phyloP scores from a whole-genome alignment of 2,888 invertebrate species.

The Lordiphosa andalusiaca region DNA sequence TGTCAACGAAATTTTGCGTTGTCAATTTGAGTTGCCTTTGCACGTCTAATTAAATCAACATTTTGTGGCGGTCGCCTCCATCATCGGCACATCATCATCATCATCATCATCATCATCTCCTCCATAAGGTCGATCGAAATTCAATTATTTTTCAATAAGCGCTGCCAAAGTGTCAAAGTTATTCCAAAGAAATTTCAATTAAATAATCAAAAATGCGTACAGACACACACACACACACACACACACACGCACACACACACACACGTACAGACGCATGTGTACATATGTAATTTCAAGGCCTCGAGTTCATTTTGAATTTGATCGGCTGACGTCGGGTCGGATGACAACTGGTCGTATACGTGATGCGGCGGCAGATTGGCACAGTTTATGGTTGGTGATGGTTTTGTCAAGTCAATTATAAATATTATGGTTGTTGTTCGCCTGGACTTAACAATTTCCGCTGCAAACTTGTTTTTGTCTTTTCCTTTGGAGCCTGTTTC shows the following conservation, averaged over 20 bases:
- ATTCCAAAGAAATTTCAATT: conserved; percentile 48
- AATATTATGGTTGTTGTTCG: conserved; percentile 17
- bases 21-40: conserved; percentile 46
- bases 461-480: conserved; percentile 48
- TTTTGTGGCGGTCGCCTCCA: conserved; percentile 24
- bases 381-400: conserved; percentile 7
- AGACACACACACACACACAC: conserved; percentile 18
- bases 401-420: conserved; percentile 15
- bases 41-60: conserved; percentile 66
- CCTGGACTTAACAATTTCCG: conserved; percentile 57
- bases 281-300: conserved; percentile 13
- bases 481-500: conserved; percentile 12
- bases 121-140: conserved; percentile 33
- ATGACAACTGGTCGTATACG: background rate
- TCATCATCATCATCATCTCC: too few species aligned
- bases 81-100: background rate
- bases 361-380: background rate
- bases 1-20: conserved; percentile 34
- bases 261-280: conserved; percentile 32
- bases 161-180: conserved; percentile 54
- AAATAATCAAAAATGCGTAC: conserved; percentile 40
- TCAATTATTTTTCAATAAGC: conserved; percentile 47
- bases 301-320: conserved; percentile 35
- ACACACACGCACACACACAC: conserved; percentile 22
- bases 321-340: conserved; percentile 16